Evolutionary conservation across 2,113 vertebrate genomes (phyloP).

Genomic region (Lophura nycthemera): DNA sequence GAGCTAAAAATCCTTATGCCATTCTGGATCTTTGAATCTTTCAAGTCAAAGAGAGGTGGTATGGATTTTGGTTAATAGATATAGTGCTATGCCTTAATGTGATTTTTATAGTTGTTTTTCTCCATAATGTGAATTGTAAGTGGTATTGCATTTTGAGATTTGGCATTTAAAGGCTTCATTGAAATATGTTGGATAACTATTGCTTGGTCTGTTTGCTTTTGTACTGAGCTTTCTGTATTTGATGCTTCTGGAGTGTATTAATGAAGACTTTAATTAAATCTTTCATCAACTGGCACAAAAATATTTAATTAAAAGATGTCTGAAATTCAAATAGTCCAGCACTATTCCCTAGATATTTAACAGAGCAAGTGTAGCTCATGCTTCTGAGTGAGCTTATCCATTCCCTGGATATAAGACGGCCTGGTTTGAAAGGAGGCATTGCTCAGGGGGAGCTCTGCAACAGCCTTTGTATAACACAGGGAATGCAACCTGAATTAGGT

Average conservation of each 20-base stretch:
- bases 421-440: not conserved
- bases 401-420: not conserved
- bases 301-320: slow-evolving; percentile 47
- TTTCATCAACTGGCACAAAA: slow-evolving; percentile 17
- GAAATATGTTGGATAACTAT: not conserved
- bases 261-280: slow-evolving; percentile 56
- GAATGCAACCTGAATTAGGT: not conserved
- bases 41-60: not conserved
- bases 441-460: not conserved
- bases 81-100: not conserved
- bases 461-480: not conserved
- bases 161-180: not conserved
- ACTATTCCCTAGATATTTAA: slow-evolving; percentile 49
- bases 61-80: not conserved
- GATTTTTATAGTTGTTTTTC: not conserved
- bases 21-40: not conserved
- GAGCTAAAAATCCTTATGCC: not conserved
- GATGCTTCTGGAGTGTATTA: slow-evolving; percentile 17
- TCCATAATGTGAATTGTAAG: not conserved
- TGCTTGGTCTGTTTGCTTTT: not conserved
- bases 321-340: slow-evolving; percentile 36
- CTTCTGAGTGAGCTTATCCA: not conserved
- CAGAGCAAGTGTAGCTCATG: slow-evolving; percentile 5
- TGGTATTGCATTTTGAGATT: not conserved
- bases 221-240: not conserved